Evolutionary conservation across 2,113 vertebrate species (phyloP).

Genomic region (Bos taurus): ARS-UCD2.0 NC_037330.1:66856001-66856500

Average conservation of each 20-base stretch:
- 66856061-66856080: background rate
- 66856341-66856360: background rate
- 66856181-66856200: background rate
- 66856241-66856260: background rate
- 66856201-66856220: background rate
- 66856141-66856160: slow-evolving; percentile 7
- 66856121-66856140: background rate
- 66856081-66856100: background rate
- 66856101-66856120: background rate
- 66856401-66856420: background rate
- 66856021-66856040: background rate
- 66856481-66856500: background rate
- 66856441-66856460: background rate
- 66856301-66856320: background rate
- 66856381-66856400: background rate
- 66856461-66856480: background rate
- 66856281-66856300: background rate
- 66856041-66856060: background rate
- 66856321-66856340: background rate
- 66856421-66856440: background rate
- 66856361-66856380: background rate
- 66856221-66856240: background rate
- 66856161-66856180: background rate
- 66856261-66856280: background rate
- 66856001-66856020: slow-evolving; percentile 90